phyloP scores from a whole-genome alignment of 2,888 invertebrate genomes.

The Watsonalla binaria region DNA sequence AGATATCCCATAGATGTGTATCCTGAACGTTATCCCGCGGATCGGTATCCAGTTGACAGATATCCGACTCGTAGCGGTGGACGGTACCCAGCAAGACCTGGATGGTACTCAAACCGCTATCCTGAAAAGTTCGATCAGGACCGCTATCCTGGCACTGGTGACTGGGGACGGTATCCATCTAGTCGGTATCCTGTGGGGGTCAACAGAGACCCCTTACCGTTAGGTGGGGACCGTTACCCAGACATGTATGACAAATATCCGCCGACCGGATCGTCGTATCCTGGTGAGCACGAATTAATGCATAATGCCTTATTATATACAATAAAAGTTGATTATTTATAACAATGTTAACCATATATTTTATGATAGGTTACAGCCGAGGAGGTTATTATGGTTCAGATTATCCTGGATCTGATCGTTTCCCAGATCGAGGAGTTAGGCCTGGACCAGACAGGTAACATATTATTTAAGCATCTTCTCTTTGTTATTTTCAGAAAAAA shows the following conservation, averaged over 20 bases:
- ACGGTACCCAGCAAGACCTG: conserved; percentile 54
- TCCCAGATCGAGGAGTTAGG: conserved; percentile 69
- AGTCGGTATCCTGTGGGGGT: conserved; percentile 69
- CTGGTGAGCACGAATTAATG: conserved; percentile 55
- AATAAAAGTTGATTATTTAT: not conserved
- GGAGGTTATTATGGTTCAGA: conserved; percentile 63
- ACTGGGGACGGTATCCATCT: conserved; percentile 68
- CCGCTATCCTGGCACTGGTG: conserved; percentile 51
- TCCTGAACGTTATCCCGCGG: conserved; percentile 51
- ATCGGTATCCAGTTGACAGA: conserved; percentile 56
- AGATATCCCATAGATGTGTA: conserved; percentile 59
- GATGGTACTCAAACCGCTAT: conserved; percentile 53
- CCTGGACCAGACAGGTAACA: conserved; percentile 66
- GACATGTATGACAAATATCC: conserved; percentile 78
- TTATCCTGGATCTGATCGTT: conserved; percentile 58
- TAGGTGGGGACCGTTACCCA: conserved; percentile 72
- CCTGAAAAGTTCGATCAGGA: conserved; percentile 75
- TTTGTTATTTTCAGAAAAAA: no score
- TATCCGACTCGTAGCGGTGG: conserved; percentile 51
- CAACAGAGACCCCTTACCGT: conserved; percentile 71
- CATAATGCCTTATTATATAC: not conserved
- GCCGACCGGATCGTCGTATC: conserved; percentile 74
- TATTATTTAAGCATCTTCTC: not conserved
- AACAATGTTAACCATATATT: conserved; percentile 1
- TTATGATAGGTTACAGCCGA: conserved; percentile 57